These are phyloP conservation scores for Anastrepha obliqua DNA, from an alignment of 1,140 invertebrate species.

Conservation along the genomic window DNA sequence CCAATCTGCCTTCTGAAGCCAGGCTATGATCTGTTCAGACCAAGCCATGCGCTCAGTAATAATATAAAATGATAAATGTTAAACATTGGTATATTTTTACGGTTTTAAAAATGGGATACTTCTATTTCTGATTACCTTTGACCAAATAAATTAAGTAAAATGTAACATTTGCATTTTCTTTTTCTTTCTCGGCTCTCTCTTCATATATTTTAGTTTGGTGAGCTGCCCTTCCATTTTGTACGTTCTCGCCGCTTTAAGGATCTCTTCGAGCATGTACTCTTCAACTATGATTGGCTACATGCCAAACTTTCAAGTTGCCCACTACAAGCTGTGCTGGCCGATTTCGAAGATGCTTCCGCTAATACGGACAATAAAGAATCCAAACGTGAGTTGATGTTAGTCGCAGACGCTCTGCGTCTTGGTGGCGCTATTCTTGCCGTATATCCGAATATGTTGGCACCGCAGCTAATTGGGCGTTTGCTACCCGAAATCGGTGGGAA, in stretches of 20 bases:
- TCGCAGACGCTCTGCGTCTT: slow-evolving; percentile 94
- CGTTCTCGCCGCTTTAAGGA: slow-evolving; percentile 93
- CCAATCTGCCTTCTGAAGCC: no score
- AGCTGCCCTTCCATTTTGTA: slow-evolving; percentile 95
- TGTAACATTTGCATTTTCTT: neutral
- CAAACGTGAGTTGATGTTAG: slow-evolving; percentile 92
- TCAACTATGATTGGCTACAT: slow-evolving; percentile 98
- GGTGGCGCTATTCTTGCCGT: slow-evolving; percentile 92
- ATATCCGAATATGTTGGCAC: slow-evolving; percentile 96
- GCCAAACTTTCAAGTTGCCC: slow-evolving; percentile 97
- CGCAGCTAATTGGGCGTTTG: slow-evolving; percentile 93
- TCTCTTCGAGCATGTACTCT: slow-evolving; percentile 94
- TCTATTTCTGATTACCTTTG: no score
- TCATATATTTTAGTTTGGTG: slow-evolving; percentile 83
- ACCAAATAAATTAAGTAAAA: no score
- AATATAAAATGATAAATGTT: no score
- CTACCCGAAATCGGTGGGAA: slow-evolving; percentile 90
- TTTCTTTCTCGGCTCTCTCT: neutral
- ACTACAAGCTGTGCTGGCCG: slow-evolving; percentile 92
- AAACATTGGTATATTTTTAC: no score
- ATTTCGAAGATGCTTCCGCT: slow-evolving; percentile 95
- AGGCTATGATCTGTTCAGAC: no score
- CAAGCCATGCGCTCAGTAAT: no score
- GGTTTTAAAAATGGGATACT: no score
- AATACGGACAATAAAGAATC: slow-evolving; percentile 90